phyloP scores from a whole-genome alignment of 2,888 invertebrate species.

The Minunthozetes semirufus region DNA sequence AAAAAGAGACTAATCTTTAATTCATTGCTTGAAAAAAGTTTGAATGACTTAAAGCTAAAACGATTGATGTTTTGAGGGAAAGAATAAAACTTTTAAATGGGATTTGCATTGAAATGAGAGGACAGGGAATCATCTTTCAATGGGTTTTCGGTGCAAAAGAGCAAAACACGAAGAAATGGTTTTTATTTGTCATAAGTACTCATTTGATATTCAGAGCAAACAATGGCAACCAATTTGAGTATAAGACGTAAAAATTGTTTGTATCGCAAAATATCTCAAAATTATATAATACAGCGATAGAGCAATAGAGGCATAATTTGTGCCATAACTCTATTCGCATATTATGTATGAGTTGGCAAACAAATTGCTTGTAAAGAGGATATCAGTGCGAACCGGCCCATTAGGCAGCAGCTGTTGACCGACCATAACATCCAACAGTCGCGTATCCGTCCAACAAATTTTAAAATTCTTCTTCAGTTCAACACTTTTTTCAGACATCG shows the following conservation, averaged over 20 bases:
- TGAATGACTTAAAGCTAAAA: background rate
- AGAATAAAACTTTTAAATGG: background rate
- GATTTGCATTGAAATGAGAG: background rate
- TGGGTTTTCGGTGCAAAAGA: background rate
- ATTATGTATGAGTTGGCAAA: constrained; percentile 32
- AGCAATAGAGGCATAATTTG: constrained; percentile 21
- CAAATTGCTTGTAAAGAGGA: constrained; percentile 33
- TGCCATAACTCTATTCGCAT: constrained; percentile 29
- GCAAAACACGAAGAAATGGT: background rate
- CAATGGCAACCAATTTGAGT: constrained; percentile 24
- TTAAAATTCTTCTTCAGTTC: background rate
- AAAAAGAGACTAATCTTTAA: background rate
- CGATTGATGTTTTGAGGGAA: background rate
- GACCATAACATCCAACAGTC: constrained; percentile 21
- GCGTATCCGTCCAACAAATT: constrained; percentile 10
- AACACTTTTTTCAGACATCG: background rate
- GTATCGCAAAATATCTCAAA: constrained; percentile 22
- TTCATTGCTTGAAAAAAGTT: background rate
- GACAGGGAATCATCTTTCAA: background rate
- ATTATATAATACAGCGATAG: constrained; percentile 13
- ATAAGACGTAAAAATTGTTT: constrained; percentile 19
- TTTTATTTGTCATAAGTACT: constrained; percentile 19
- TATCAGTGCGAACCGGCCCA: constrained; percentile 30
- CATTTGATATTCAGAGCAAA: constrained; percentile 30
- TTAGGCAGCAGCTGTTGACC: constrained; percentile 22